These are phyloP conservation scores for Nudaria mundana DNA, from an alignment of 2,888 invertebrate genomes.

Conservation along the genomic window DNA sequence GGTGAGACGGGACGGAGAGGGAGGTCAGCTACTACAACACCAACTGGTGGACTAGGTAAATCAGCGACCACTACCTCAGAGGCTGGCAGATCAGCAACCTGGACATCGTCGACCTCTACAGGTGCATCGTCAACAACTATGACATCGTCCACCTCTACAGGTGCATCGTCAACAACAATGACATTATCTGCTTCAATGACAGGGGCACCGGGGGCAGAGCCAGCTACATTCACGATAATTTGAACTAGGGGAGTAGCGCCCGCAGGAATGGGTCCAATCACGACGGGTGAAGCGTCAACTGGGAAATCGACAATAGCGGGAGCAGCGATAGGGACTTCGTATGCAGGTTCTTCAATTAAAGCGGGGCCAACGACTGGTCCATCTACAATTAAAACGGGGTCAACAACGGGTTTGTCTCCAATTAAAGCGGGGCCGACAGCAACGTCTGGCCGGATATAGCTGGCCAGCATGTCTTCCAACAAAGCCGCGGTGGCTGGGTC, in stretches of 20 bases:
- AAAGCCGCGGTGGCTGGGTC: conserved; percentile 50
- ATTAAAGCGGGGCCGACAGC: conserved; percentile 5
- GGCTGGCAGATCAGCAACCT: conserved; percentile 17
- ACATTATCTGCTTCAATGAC: background rate
- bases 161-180: background rate
- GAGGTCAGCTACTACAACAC: background rate
- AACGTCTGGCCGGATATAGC: conserved; percentile 25
- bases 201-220: conserved; percentile 13
- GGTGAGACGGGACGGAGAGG: background rate
- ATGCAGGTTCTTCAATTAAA: conserved; percentile 25
- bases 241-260: conserved; percentile 13
- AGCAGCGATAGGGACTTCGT: conserved; percentile 8
- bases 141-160: conserved; percentile 13
- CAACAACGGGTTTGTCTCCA: conserved; percentile 8
- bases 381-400: too few species aligned
- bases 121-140: conserved; percentile 11
- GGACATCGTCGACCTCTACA: conserved; percentile 12
- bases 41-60: background rate
- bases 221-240: conserved; percentile 20
- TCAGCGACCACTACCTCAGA: conserved; percentile 37
- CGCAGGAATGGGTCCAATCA: conserved; percentile 11
- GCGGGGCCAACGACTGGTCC: conserved; percentile 20
- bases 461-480: conserved; percentile 43
- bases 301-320: conserved; percentile 28
- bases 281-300: conserved; percentile 7